Percentiles rank a stretch among this genome's conserved stretches.
phyloP scores from a whole-genome alignment of 2,888 invertebrate species.

The Itoplectis maculator region DNA sequence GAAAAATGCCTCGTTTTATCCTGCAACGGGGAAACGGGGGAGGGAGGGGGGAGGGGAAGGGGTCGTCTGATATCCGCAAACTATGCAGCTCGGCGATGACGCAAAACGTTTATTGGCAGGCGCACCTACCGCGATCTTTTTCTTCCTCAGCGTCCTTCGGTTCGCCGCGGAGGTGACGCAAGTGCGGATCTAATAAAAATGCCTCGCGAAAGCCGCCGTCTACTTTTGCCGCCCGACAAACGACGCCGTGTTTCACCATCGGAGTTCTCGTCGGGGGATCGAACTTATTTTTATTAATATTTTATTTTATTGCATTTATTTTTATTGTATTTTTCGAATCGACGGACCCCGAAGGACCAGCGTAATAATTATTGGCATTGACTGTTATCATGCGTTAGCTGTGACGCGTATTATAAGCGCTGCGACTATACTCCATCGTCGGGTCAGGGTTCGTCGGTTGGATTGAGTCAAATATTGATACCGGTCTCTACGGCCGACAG shows the following conservation, averaged over 20 bases:
- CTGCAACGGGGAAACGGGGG: no score
- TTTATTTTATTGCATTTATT: no score
- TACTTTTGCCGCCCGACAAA: neutral
- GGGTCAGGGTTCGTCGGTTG: no score
- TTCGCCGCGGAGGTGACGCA: conserved; percentile 23
- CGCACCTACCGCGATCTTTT: conserved; percentile 22
- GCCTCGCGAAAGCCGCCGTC: conserved; percentile 5
- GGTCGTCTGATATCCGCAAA: neutral
- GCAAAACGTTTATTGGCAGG: conserved; percentile 21
- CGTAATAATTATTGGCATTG: neutral
- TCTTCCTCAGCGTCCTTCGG: conserved; percentile 17
- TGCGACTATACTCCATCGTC: no score
- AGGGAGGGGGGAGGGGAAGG: no score
- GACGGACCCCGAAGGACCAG: no score
- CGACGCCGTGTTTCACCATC: neutral
- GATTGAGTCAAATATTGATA: conserved; percentile 33
- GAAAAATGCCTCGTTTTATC: no score
- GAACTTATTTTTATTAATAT: no score
- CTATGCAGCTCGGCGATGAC: conserved; percentile 29
- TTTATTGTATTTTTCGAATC: no score
- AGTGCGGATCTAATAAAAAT: conserved; percentile 35
- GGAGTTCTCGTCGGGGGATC: neutral
- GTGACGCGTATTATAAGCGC: no score
- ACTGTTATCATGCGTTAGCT: no score
- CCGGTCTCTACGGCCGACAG: neutral